Evolutionary conservation across 2,888 invertebrate genomes (phyloP).

Genomic region (Scelioninae gen. 1): DNA sequence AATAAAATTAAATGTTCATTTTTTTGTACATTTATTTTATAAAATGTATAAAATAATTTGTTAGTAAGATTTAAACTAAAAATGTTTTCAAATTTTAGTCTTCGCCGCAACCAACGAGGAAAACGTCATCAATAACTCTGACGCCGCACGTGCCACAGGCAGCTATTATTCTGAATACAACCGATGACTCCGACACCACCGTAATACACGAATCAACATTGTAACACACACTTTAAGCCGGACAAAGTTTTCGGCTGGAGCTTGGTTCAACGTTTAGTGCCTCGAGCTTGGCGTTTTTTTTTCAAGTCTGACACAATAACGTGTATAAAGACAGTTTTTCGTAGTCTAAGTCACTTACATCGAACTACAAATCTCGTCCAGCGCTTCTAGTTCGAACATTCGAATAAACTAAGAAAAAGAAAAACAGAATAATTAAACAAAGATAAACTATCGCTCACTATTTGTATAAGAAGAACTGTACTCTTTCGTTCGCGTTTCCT

Average conservation of each 20-base stretch:
- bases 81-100: constrained; percentile 73
- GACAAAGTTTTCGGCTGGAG: constrained; percentile 70
- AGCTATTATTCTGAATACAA: constrained; percentile 77
- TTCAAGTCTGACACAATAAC: constrained; percentile 69
- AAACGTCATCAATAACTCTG: constrained; percentile 81
- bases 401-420: constrained; percentile 9
- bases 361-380: constrained; percentile 67
- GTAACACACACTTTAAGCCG: constrained; percentile 83
- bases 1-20: neutral
- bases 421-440: neutral
- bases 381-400: constrained; percentile 52
- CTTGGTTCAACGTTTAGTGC: constrained; percentile 78
- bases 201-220: constrained; percentile 83
- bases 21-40: neutral
- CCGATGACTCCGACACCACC: constrained; percentile 77
- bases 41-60: neutral
- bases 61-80: neutral
- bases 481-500: too few relatives aligned
- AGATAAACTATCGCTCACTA: constrained; percentile 62
- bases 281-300: constrained; percentile 74
- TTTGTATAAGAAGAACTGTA: constrained; percentile 64
- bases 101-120: constrained; percentile 81
- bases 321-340: constrained; percentile 56
- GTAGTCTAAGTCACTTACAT: constrained; percentile 64
- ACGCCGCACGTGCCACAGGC: constrained; percentile 78